These are phyloP conservation scores for Emmelina monodactyla DNA, from an alignment of 2,888 invertebrate species.

Conservation along the genomic window DNA sequence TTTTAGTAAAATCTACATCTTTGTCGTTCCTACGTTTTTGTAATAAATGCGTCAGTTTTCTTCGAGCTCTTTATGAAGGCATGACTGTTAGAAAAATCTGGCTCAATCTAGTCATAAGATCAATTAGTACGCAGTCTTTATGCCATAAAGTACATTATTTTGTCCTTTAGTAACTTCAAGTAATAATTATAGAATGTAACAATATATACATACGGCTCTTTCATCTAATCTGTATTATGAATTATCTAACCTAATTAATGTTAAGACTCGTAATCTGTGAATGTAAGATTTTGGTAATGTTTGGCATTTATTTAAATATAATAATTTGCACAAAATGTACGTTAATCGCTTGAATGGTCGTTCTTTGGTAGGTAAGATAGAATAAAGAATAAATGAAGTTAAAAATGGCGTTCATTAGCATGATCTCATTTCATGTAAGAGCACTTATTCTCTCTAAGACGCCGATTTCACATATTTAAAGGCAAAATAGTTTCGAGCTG, in stretches of 20 bases:
- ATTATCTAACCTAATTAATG: too few species aligned
- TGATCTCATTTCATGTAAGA: slow-evolving; percentile 57
- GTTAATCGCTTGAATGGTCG: slow-evolving; percentile 28
- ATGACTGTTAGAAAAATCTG: slow-evolving; percentile 49
- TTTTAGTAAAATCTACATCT: slow-evolving; percentile 11
- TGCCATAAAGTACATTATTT: slow-evolving; percentile 39
- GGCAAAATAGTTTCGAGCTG: slow-evolving; percentile 24
- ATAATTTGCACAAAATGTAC: slow-evolving; percentile 61
- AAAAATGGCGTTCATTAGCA: slow-evolving; percentile 37
- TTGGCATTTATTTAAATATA: slow-evolving; percentile 49
- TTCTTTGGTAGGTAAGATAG: background rate
- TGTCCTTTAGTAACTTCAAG: too few species aligned
- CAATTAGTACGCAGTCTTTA: slow-evolving; percentile 51
- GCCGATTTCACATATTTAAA: slow-evolving; percentile 30
- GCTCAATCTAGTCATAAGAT: slow-evolving; percentile 68
- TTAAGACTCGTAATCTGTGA: too few species aligned
- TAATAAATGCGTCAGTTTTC: slow-evolving; percentile 57
- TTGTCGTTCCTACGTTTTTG: slow-evolving; percentile 57
- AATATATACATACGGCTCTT: too few species aligned
- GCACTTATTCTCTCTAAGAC: slow-evolving; percentile 20
- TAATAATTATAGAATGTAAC: too few species aligned
- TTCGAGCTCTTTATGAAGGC: slow-evolving; percentile 36
- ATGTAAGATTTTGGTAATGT: slow-evolving; percentile 19
- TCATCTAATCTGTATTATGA: too few species aligned
- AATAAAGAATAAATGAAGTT: background rate